A percentile compares a stretch with the other conserved stretches of the same genome.
Conservation (phyloP, 2,113 vertebrate species). For the Platanista minor region DNA sequence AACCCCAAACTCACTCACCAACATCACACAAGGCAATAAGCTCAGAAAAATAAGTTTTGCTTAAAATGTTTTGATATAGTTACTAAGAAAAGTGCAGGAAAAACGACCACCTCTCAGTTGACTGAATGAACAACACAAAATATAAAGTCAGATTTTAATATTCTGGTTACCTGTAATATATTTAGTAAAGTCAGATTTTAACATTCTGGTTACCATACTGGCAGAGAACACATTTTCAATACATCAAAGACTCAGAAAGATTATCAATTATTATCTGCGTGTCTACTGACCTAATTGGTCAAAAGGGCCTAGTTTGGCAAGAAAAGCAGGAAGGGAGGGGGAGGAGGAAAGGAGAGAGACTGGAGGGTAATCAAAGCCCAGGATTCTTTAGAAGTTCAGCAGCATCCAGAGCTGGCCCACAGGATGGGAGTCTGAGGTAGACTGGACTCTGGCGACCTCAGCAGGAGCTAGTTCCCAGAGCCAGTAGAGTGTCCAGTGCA, state of each 20-base stretch:
- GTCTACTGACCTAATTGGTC: not conserved
- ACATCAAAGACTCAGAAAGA: not conserved
- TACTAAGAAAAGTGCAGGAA: not conserved
- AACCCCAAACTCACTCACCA: not conserved
- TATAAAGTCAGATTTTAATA: not conserved
- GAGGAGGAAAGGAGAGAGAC: not conserved
- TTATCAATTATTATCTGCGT: not conserved
- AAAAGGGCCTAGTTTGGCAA: not conserved
- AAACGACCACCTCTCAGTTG: not conserved
- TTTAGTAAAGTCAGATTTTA: not conserved
- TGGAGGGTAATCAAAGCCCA: not conserved
- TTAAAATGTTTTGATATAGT: not conserved
- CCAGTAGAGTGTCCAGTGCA: not conserved
- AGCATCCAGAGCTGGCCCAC: not conserved
- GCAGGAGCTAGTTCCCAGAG: not conserved
- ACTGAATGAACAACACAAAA: not conserved
- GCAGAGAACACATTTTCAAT: constrained; percentile 5
- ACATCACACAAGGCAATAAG: not conserved
- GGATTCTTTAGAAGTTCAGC: not conserved
- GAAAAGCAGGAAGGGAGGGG: not conserved
- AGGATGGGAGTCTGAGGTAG: not conserved
- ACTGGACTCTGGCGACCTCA: not conserved
- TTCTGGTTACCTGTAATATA: not conserved
- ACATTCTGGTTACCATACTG: not conserved
- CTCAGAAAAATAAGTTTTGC: not conserved